A percentile compares a stretch with the other conserved stretches of the same genome.
These are phyloP conservation scores for Caranx melampygus DNA, from an alignment of 2,113 vertebrate species.

Conservation along the genomic window DNA sequence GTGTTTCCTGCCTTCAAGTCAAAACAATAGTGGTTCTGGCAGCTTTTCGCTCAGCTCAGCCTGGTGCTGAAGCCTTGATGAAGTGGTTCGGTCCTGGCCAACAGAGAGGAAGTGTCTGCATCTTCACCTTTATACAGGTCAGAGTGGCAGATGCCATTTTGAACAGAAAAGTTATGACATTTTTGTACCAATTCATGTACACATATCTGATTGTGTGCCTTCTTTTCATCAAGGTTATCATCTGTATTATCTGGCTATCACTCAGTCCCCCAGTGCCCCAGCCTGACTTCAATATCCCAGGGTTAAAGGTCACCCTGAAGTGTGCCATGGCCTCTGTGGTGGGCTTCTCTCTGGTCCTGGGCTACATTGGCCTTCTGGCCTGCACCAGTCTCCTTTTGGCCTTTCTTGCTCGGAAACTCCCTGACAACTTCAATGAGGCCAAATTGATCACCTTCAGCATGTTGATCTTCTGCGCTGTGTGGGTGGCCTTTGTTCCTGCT, in stretches of 20 bases:
- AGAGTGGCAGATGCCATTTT: no score
- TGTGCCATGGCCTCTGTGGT: constrained; percentile 78
- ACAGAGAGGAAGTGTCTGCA: constrained; percentile 76
- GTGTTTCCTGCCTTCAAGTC: constrained; percentile 80
- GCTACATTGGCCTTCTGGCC: constrained; percentile 84
- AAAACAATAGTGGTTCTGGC: constrained; percentile 84
- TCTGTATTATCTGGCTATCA: constrained; percentile 79
- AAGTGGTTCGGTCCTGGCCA: constrained; percentile 78
- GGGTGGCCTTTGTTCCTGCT: constrained; percentile 79
- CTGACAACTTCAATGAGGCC: constrained; percentile 73
- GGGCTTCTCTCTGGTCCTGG: constrained; percentile 81
- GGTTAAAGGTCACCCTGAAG: constrained; percentile 58
- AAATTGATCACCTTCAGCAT: constrained; percentile 85
- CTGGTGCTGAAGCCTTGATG: constrained; percentile 64
- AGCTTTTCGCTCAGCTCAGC: constrained; percentile 73
- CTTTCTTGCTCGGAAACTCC: constrained; percentile 83
- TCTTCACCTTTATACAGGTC: constrained; percentile 66
- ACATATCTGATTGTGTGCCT: no score
- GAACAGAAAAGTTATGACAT: no score
- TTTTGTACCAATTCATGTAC: no score
- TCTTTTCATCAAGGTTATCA: constrained; percentile 68
- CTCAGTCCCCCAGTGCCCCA: constrained; percentile 64
- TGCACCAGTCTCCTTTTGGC: constrained; percentile 72
- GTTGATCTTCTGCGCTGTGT: constrained; percentile 66
- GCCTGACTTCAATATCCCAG: no score